Evolutionary conservation across 2,113 vertebrate species (phyloP).

Genomic region (Anguilla japonica): DNA sequence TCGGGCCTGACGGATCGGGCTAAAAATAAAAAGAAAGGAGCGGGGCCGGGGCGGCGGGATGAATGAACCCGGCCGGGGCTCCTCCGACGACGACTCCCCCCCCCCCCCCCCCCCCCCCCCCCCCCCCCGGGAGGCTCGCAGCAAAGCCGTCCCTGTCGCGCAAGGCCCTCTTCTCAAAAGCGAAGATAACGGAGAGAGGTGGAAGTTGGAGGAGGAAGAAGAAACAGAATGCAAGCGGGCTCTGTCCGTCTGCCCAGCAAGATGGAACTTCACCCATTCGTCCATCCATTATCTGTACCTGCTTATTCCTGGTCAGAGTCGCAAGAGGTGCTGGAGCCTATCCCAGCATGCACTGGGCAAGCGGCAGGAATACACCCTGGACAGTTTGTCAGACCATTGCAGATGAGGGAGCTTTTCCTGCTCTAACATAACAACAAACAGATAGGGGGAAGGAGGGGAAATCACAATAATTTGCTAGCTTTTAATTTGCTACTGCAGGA

Average conservation of each 20-base stretch:
- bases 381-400: no score
- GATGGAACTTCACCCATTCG: no score
- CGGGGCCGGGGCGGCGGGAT: constrained; percentile 74
- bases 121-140: constrained; percentile 57
- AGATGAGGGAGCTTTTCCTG: constrained; percentile 52
- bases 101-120: constrained; percentile 38
- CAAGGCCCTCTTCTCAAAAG: constrained; percentile 45
- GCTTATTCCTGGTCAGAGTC: no score
- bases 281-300: no score
- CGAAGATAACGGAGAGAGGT: background rate
- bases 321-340: no score
- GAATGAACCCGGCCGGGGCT: constrained; percentile 81
- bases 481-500: constrained; percentile 49
- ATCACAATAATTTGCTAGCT: background rate
- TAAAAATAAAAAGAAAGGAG: constrained; percentile 90
- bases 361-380: no score
- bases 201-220: background rate
- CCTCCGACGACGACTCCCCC: constrained; percentile 65
- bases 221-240: constrained; percentile 43
- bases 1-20: constrained; percentile 92
- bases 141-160: constrained; percentile 66
- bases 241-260: constrained; percentile 22
- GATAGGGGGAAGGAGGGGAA: background rate
- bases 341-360: no score
- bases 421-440: constrained; percentile 41